Base-by-base conservation (phyloP, 2,113 vertebrate genomes). In the Ictalurus furcatus region DNA sequence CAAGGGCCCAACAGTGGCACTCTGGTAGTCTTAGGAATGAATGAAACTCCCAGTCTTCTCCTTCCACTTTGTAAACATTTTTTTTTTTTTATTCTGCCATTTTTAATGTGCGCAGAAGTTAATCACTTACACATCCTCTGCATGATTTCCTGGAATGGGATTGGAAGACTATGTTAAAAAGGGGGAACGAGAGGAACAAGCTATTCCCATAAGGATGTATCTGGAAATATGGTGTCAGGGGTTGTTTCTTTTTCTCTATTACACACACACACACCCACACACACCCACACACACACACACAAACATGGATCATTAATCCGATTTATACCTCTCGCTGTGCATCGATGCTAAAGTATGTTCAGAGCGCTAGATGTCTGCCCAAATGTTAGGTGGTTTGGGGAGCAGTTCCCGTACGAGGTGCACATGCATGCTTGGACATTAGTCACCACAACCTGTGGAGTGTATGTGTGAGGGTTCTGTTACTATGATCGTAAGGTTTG, bases 111-210 rank as follows among this genome's bases (percentile, higher is more conserved):
- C 89, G 92, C 67, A 90, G 92, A 63, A 89, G 87, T 56, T 56
- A 89, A 91, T 92, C 85, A 87, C 91, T 92, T 79, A 83, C 74
- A 92, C 91, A 91, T 88, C 86, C 90, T 90, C 83, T 59, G 78
- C 87, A 90, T 84, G 90, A 90, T 93, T 94, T 94, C 91, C 92
- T 92, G 93, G 91, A 91, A 90, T 89, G 84, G 71, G 91, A 91
- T 85, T 28, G 61, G 85, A 74, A 17, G 30, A 63, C 19, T 85
- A 61, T 28, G 40, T 82, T 19, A 3, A 23, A 59, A 63, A 44
- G 37, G 59, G 34, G 21, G n/a, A 56, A 28, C 25, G 44, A 85
- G 14, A 12, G 73, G n/a, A 85, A 87, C 9, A 7, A 74, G 74
- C 30, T 81, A 58, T 87, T 89, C 88, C 85, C 87, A 84, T 71